A percentile compares a stretch with the other conserved stretches of the same genome.
These are phyloP conservation scores for Zapus hudsonius DNA, from an alignment of 2,113 vertebrate genomes.

Conservation along the genomic window DNA sequence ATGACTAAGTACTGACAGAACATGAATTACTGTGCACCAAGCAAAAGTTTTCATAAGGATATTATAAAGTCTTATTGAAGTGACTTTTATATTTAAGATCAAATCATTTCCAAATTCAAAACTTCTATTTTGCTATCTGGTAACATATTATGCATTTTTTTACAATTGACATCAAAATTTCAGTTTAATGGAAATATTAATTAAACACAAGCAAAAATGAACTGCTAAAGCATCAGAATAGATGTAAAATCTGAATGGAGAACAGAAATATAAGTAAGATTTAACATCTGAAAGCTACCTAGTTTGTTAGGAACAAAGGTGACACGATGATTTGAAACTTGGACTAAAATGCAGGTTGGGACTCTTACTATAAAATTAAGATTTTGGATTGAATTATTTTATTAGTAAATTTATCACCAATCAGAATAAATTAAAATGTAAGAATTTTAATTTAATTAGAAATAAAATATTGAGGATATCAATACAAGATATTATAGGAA, in stretches of 20 bases:
- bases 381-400: background rate
- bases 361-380: no score
- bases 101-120: background rate
- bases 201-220: conserved; percentile 26
- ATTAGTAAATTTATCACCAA: background rate
- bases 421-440: background rate
- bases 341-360: no score
- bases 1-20: background rate
- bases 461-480: background rate
- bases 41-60: background rate
- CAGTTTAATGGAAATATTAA: background rate
- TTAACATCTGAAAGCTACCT: no score
- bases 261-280: background rate
- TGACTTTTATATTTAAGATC: background rate
- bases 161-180: background rate
- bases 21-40: background rate
- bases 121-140: conserved; percentile 3
- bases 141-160: background rate
- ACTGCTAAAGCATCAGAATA: background rate
- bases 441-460: background rate
- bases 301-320: no score
- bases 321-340: no score
- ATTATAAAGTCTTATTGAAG: background rate
- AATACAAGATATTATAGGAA: background rate
- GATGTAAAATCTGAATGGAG: background rate